Conservation (phyloP, 2,797 vertebrate species). For the Bryconaethiops microstoma region DNA sequence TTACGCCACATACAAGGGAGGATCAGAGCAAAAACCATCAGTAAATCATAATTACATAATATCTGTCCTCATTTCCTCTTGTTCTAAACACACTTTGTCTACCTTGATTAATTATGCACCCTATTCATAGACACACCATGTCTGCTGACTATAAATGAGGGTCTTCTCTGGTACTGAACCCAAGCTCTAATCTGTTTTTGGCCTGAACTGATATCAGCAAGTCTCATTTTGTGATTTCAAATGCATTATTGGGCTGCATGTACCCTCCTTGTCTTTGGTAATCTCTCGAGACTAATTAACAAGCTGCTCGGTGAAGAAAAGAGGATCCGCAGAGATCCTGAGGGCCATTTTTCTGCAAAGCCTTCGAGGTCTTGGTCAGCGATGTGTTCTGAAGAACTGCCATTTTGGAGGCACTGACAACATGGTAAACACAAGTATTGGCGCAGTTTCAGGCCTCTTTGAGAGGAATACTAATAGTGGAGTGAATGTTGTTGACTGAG, state of each 20-base stretch:
- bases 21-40: slow-evolving; percentile 16
- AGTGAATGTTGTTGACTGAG: background rate
- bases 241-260: slow-evolving; percentile 1
- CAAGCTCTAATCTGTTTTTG: slow-evolving; percentile 2
- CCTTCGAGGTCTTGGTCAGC: background rate
- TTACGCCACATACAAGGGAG: background rate
- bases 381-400: background rate
- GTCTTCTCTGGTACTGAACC: background rate
- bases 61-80: background rate
- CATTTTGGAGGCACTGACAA: slow-evolving; percentile 15
- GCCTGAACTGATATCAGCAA: slow-evolving; percentile 4
- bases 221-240: background rate
- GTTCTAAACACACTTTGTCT: slow-evolving; percentile 5
- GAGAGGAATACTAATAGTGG: background rate
- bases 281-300: slow-evolving; percentile 32
- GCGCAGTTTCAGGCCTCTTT: slow-evolving; percentile 1
- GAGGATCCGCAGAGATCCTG: background rate
- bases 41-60: slow-evolving; percentile 32
- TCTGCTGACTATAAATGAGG: slow-evolving; percentile 14
- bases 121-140: slow-evolving; percentile 20
- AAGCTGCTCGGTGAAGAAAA: background rate
- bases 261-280: slow-evolving; percentile 5
- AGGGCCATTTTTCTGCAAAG: slow-evolving; percentile 7
- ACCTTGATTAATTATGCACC: slow-evolving; percentile 31
- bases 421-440: slow-evolving; percentile 18